Evolutionary conservation across 2,888 invertebrate genomes (phyloP), one percentile per base, ranked within the genome.

Genomic region (Trissolcus japonicus): DNA sequence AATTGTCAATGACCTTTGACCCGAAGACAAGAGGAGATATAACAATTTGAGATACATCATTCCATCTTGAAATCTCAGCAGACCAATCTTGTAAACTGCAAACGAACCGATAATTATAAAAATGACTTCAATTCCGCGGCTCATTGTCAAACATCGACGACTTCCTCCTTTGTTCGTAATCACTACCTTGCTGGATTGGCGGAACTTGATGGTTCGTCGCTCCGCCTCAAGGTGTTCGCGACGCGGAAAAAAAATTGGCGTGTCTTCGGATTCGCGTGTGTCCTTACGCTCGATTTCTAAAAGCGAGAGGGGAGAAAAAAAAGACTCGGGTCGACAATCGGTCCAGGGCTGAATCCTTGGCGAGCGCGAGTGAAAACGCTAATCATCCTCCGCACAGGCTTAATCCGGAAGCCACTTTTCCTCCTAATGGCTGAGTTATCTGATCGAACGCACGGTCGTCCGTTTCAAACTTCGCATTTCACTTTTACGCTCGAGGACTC

Each of bases 251-350:
- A 77, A 79, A 69, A 62, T 51, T 60, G 66, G 60, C 56, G 77
- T 78, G 78, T 80, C 75, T 68, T 79, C 61, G 68, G 68, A 78
- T 66, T 79, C 76, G 77, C 78, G 76, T 82, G 35, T 35, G 87
- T 85, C 87, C 86, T 88, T 86, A 86, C 66, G 82, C 83, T 82
- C 82, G 88, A 87, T 88, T 88, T 88, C 88, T 86, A 86, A 87
- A 85, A 80, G 75, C 60, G 79, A 81, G 25, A 84, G 16, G 16
- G 16, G 6, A 86, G 84, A 84, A 86, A 83, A 19, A 19, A 35
- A 19, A 19, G 9, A 9, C 54, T 53, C 76, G 74, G 80, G 78
- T 82, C 81, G 83, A 80, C 82, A 81, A 76, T 82, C 82, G 82
- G 79, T 56, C 80, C 84, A 83, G 82, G 83, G 83, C 79, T 82